phyloP scores from a whole-genome alignment of 2,113 vertebrate genomes.

The Gallinago undulata region DNA sequence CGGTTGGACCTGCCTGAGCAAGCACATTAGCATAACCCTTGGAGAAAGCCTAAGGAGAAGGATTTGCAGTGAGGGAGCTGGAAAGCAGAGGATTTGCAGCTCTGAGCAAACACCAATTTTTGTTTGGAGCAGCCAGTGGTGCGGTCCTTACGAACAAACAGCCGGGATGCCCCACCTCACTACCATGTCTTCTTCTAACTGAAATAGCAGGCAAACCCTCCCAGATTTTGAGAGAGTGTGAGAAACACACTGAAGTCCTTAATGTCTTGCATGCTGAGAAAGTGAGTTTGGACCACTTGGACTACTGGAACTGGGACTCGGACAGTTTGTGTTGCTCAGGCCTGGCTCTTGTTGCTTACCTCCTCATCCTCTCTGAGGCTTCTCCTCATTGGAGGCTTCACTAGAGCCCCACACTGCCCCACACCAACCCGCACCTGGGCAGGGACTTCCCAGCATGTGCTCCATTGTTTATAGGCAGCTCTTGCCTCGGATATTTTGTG shows the following conservation, averaged over 20 bases:
- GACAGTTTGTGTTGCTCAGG: neutral
- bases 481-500: neutral
- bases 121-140: neutral
- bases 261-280: neutral
- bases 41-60: conserved; percentile 3
- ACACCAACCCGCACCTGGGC: neutral
- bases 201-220: neutral
- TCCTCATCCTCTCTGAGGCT: neutral
- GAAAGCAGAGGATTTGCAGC: neutral
- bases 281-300: neutral
- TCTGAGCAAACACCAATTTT: neutral
- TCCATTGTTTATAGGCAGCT: neutral
- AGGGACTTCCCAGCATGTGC: neutral
- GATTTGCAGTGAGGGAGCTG: neutral
- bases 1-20: neutral
- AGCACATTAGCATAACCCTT: conserved; percentile 26
- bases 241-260: neutral
- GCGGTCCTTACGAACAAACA: fast-evolving
- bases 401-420: neutral
- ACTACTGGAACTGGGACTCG: no score
- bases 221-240: neutral
- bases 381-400: neutral
- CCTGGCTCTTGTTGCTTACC: fast-evolving
- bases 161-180: neutral
- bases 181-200: neutral